Evolutionary conservation across 2,888 invertebrate species (phyloP).

Genomic region (Agrenia bidenticulata): DNA sequence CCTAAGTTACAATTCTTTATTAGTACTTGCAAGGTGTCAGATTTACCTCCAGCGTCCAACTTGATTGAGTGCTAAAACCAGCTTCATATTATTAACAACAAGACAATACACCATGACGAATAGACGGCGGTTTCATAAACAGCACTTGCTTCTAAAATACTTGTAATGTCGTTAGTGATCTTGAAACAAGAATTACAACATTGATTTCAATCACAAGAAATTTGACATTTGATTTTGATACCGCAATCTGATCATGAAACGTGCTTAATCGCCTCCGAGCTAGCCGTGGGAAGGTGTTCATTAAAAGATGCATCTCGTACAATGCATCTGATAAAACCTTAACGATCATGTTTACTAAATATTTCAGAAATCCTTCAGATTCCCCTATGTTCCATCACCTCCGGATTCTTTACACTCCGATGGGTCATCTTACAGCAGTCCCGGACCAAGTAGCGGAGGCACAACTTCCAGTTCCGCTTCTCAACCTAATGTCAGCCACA

Average conservation of each 20-base stretch:
- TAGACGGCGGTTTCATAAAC: no score
- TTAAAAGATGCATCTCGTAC: not conserved
- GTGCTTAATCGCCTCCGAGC: constrained; percentile 7
- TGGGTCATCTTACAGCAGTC: constrained; percentile 45
- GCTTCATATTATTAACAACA: no score
- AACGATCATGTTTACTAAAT: not conserved
- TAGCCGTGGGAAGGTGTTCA: constrained; percentile 7
- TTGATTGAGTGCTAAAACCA: no score
- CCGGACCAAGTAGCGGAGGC: constrained; percentile 48
- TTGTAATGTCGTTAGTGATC: no score
- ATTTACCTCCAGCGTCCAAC: no score
- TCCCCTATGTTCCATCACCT: constrained; percentile 44
- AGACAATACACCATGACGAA: no score
- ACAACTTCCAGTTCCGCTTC: constrained; percentile 55
- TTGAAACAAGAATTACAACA: no score
- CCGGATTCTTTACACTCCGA: constrained; percentile 45
- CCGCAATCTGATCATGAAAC: constrained; percentile 9
- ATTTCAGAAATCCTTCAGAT: constrained; percentile 42
- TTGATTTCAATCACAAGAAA: no score
- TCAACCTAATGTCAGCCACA: constrained; percentile 55
- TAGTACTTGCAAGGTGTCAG: no score
- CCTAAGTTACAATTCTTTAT: no score
- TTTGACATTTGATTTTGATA: not conserved
- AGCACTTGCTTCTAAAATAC: no score
- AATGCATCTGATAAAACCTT: not conserved